These are phyloP conservation scores for Lathronympha strigana DNA, from an alignment of 2,888 invertebrate species.

Conservation along the genomic window DNA sequence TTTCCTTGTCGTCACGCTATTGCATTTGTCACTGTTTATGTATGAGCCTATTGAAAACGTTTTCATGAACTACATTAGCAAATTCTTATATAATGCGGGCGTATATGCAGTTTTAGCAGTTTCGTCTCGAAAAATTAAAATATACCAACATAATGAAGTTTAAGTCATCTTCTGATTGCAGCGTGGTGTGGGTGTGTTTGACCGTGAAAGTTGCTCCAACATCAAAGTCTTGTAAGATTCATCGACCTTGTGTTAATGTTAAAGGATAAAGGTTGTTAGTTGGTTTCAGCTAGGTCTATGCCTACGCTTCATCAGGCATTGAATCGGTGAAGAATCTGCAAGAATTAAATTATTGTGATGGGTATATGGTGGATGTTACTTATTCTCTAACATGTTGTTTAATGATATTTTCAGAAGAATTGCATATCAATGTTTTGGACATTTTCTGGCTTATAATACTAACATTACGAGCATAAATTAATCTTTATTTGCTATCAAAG, in stretches of 20 bases:
- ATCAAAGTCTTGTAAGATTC: conserved; percentile 22
- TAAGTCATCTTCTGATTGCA: background rate
- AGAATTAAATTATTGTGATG: background rate
- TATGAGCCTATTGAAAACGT: conserved; percentile 20
- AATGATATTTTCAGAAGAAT: no score
- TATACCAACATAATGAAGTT: background rate
- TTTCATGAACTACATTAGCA: conserved; percentile 3
- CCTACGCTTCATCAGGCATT: conserved; percentile 50
- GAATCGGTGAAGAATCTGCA: conserved; percentile 41
- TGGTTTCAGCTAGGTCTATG: conserved; percentile 44
- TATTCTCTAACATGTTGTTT: no score
- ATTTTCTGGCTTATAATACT: no score
- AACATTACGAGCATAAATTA: no score
- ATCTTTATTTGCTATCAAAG: no score
- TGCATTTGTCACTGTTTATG: conserved; percentile 50
- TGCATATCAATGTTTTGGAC: no score
- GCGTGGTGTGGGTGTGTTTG: conserved; percentile 5
- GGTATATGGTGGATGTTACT: no score
- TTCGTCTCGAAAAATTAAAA: no score
- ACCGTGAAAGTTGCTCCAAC: conserved; percentile 22
- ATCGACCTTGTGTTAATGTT: conserved; percentile 49
- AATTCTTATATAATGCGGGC: background rate
- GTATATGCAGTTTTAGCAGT: no score
- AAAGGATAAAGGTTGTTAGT: conserved; percentile 47
- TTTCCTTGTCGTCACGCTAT: conserved; percentile 62